These are phyloP conservation scores for Heterotilapia buettikoferi DNA, from an alignment of 2,113 vertebrate genomes.

Conservation along the genomic window DNA sequence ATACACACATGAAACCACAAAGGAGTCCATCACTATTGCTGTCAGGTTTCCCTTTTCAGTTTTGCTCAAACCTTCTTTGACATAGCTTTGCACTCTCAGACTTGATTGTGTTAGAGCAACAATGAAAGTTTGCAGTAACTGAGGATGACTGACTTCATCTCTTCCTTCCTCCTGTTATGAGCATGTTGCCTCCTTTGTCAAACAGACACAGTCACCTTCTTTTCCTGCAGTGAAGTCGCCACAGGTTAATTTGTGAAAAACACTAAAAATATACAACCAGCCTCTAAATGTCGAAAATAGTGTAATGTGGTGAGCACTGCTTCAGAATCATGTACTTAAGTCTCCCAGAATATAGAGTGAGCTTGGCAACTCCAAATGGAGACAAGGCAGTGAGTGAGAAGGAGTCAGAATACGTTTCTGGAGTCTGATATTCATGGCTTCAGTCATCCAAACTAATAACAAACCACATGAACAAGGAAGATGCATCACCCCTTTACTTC, in stretches of 20 bases:
- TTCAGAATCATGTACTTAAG: background rate
- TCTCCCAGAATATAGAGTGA: background rate
- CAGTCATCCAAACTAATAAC: background rate
- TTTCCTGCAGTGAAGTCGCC: background rate
- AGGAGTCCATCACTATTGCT: background rate
- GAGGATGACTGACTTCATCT: constrained; percentile 4
- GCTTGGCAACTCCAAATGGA: background rate
- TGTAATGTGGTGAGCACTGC: background rate
- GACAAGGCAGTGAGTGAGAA: background rate
- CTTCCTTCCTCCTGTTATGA: background rate
- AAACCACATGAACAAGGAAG: background rate
- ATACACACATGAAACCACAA: background rate
- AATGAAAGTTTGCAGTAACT: background rate
- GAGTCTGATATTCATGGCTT: background rate
- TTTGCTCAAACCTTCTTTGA: background rate
- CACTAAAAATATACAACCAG: background rate
- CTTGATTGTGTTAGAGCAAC: background rate
- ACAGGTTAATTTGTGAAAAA: background rate
- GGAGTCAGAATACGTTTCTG: background rate
- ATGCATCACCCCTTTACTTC: background rate
- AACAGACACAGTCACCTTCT: background rate
- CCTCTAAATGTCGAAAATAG: background rate
- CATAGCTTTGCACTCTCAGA: constrained; percentile 1
- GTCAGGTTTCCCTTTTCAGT: background rate
- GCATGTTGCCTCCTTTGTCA: background rate